Percentiles rank a stretch among this genome's conserved stretches.
Conservation (phyloP, 1,140 invertebrate species). For the Sarcophaga bullata region DNA sequence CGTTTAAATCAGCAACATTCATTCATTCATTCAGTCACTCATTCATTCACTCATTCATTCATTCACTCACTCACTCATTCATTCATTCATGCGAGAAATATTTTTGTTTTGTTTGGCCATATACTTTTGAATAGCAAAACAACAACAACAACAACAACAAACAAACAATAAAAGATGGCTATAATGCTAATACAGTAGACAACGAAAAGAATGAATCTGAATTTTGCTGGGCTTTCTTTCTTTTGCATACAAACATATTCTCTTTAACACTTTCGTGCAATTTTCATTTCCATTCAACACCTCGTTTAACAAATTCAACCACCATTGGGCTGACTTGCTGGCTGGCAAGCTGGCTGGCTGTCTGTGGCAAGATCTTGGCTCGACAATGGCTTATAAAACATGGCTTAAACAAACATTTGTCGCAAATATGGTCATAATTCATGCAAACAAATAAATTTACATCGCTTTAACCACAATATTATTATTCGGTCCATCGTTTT, state of each 20-base stretch:
- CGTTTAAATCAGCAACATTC: constrained; percentile 4
- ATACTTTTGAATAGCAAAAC: no score
- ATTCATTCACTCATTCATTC: no score
- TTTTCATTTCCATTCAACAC: background rate
- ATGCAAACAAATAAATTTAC: constrained; percentile 61
- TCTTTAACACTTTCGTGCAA: constrained; percentile 38
- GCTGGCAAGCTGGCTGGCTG: background rate
- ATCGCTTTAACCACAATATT: constrained; percentile 16
- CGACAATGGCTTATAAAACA: background rate
- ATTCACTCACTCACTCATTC: background rate
- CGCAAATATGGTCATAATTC: constrained; percentile 62
- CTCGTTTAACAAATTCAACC: constrained; percentile 14
- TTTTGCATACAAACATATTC: background rate
- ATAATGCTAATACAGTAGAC: constrained; percentile 31
- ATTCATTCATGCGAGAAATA: no score
- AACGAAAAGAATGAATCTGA: no score
- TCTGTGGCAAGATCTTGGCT: background rate
- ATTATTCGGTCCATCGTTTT: no score
- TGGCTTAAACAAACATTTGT: constrained; percentile 50
- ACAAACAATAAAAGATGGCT: constrained; percentile 39
- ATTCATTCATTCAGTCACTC: constrained; percentile 18
- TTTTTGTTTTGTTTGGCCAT: no score
- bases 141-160: no score
- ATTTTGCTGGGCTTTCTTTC: background rate
- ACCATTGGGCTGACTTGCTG: background rate